A percentile compares a stretch with the other conserved stretches of the same genome.
Conservation (phyloP, 2,797 vertebrate genomes). For the Propithecus deckenii region DNA sequence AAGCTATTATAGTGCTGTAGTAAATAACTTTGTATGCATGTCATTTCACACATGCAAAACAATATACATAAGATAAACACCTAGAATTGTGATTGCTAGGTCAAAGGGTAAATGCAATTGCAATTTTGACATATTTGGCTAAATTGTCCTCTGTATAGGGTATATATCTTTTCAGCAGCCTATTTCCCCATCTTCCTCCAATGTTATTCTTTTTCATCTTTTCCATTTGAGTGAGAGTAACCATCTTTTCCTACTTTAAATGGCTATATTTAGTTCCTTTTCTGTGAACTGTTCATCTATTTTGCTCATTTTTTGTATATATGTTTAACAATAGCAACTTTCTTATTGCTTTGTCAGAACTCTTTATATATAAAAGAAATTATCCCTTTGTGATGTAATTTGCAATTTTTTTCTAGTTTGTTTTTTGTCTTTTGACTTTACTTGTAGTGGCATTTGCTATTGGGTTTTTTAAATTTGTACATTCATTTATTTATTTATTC, state of each 20-base stretch:
- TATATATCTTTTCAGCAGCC: background rate
- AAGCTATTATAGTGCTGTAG: background rate
- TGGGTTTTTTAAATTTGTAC: background rate
- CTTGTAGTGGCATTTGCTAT: background rate
- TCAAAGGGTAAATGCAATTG: background rate
- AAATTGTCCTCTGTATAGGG: background rate
- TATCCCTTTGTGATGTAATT: background rate
- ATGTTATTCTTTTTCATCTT: background rate
- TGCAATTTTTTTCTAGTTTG: background rate
- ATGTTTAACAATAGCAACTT: background rate
- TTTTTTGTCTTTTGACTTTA: constrained; percentile 32
- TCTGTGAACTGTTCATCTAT: background rate
- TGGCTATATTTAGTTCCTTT: background rate
- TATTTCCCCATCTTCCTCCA: background rate
- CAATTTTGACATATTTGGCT: background rate
- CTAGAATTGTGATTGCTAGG: background rate
- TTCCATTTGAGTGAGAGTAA: background rate
- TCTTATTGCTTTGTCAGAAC: background rate
- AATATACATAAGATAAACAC: background rate
- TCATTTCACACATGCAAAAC: constrained; percentile 3
- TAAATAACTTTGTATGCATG: background rate
- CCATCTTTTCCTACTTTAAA: background rate
- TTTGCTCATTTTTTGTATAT: background rate
- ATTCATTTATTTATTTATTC: background rate
- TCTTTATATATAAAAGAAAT: background rate